Conservation (phyloP, 2,888 invertebrate genomes). For the Actias luna region DNA sequence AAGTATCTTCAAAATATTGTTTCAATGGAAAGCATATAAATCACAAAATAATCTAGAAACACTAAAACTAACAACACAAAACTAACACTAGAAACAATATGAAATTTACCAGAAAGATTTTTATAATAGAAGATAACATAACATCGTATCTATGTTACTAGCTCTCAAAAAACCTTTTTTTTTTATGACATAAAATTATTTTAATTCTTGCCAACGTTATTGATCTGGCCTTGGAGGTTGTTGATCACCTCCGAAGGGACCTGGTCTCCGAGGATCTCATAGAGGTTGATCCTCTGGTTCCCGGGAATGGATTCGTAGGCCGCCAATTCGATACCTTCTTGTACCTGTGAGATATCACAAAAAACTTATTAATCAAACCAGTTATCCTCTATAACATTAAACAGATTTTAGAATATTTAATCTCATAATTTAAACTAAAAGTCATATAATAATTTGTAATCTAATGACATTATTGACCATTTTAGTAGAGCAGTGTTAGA, state of each 20-base stretch:
- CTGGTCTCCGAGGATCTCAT: slow-evolving; percentile 91
- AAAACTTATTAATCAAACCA: no score
- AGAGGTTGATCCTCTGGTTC: slow-evolving; percentile 91
- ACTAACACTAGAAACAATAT: not conserved
- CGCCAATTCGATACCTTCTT: slow-evolving; percentile 92
- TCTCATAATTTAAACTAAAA: no score
- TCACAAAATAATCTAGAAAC: no score
- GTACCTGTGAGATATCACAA: slow-evolving; percentile 76
- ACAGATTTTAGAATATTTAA: no score
- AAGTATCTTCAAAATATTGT: no score
- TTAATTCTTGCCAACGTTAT: slow-evolving; percentile 85
- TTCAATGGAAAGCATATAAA: no score
- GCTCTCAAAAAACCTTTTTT: slow-evolving; percentile 4
- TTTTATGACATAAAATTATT: not conserved
- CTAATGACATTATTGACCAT: no score
- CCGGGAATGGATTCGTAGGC: slow-evolving; percentile 94
- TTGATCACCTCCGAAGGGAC: slow-evolving; percentile 93
- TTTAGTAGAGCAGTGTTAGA: no score
- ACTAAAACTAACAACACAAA: no score
- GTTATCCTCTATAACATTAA: no score
- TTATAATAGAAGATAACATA: not conserved
- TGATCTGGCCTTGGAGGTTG: slow-evolving; percentile 92
- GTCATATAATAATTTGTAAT: no score
- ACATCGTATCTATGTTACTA: not conserved
- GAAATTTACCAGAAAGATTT: not conserved